Evolutionary conservation across 2,888 invertebrate genomes (phyloP).

Genomic region (Auanema sp.): DNA sequence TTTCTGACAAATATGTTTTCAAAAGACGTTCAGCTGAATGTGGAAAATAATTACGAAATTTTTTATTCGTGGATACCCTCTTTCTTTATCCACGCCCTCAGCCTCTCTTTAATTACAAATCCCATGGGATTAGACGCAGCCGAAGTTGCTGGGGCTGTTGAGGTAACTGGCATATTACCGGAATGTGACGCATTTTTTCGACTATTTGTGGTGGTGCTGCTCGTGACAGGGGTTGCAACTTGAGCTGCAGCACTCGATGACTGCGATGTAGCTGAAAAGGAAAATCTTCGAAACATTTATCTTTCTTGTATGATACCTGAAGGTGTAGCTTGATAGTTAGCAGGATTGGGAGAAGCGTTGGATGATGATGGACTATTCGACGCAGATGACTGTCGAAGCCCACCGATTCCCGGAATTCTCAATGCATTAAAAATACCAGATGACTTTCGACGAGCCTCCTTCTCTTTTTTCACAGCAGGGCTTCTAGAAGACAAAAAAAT

Average conservation of each 20-base stretch:
- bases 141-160: not conserved
- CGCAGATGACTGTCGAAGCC: conserved; percentile 12
- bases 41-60: conserved; percentile 2
- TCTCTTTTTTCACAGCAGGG: conserved; percentile 24
- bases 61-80: conserved; percentile 16
- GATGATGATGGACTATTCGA: conserved; percentile 7
- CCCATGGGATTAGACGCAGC: not conserved
- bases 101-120: conserved; percentile 22
- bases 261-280: not conserved
- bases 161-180: conserved; percentile 8
- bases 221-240: not conserved
- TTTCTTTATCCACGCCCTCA: conserved; percentile 32
- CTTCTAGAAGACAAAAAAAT: conserved; percentile 9
- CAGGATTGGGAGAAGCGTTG: conserved; percentile 11
- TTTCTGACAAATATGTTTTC: conserved; percentile 29
- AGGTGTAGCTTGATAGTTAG: too few species aligned
- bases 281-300: not conserved
- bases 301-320: too few species aligned
- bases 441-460: conserved; percentile 26
- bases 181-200: not conserved
- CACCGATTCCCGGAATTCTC: conserved; percentile 29
- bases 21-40: conserved; percentile 21
- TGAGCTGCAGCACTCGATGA: not conserved
- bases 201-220: conserved; percentile 8
- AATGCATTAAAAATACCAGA: conserved; percentile 31